Evolutionary conservation across 2,113 vertebrate species (phyloP).

Genomic region (Phyllopteryx taeniolatus): DNA sequence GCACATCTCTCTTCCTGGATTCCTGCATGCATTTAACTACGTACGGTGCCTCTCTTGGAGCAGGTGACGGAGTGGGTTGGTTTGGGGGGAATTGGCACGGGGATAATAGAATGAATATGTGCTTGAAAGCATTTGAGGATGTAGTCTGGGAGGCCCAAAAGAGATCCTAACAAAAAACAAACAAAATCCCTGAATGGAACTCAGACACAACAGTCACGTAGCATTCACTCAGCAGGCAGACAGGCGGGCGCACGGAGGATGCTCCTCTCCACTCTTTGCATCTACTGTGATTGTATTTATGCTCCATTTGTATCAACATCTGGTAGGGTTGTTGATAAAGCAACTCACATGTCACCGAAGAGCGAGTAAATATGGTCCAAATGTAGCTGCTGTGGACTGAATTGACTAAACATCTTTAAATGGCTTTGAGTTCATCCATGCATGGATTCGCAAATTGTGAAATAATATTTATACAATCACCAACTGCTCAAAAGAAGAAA

Average conservation of each 20-base stretch:
- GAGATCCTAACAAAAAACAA: conserved; percentile 59
- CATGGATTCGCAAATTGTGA: background rate
- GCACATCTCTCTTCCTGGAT: conserved; percentile 29
- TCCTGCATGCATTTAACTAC: conserved; percentile 27
- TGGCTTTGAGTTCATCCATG: background rate
- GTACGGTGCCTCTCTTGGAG: conserved; percentile 20
- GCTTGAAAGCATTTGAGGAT: conserved; percentile 34
- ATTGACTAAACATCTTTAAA: background rate
- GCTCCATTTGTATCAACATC: conserved; percentile 14
- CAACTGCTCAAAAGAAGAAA: background rate
- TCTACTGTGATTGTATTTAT: conserved; percentile 6
- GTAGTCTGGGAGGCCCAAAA: conserved; percentile 38
- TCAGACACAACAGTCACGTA: conserved; percentile 56
- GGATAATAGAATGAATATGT: conserved; percentile 13
- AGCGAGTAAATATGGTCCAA: background rate
- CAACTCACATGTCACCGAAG: background rate
- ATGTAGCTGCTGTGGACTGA: background rate
- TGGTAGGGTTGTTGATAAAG: background rate
- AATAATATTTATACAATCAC: background rate
- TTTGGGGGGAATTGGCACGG: background rate
- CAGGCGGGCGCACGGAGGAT: conserved; percentile 5
- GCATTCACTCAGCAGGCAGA: conserved; percentile 26
- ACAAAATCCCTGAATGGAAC: conserved; percentile 55
- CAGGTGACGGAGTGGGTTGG: conserved; percentile 13
- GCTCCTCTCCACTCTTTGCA: background rate